Evolutionary conservation across 2,797 vertebrate species (phyloP), one percentile per base, ranked within the genome.

Genomic region (Sciaenops ocellatus): DNA sequence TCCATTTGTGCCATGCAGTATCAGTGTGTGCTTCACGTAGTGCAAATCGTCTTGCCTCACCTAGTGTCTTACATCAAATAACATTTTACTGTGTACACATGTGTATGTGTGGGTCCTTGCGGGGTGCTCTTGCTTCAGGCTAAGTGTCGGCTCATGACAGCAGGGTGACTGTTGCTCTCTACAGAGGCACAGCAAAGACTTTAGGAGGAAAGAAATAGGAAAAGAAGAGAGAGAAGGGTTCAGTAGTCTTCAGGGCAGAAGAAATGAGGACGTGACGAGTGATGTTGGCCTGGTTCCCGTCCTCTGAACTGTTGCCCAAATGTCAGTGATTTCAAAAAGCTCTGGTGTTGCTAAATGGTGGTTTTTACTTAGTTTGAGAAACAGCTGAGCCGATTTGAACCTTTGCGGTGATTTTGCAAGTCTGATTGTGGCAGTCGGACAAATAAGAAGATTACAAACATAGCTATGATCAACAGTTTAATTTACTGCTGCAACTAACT

Each of bases 61-160:
- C 73, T 42, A 12, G 17, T 7, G 1, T 67, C 71, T 80, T 69
- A 28, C 41, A 80, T 74, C 76, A 75, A 64, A 62, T 24, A 34
- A 16, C 0, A 18, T 3, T 65, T 63, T 24, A 0, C 47, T 64
- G 51, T 55, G 65, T 65, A 17, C 1, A 0, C 78, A 15, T 6
- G 26, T 38, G n/a, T 3, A 8, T 30, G 20, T 22, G 24, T 57
- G 34, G 18, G 64, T 18, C 28, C 26, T 48, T 50, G 64, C 52
- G 54, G 56, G 55, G 64, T 24, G 48, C 54, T 62, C 18, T 62
- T 13, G 74, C 86, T 80, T 44, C 24, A 42, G 87, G 84, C 81
- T 3, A 34, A 79, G 85, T 82, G 87, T 87, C 85, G 47, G 80
- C 78, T 82, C 88, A 66, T 76, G 82, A 84, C 85, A 80, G 78